These are phyloP conservation scores for Rhombomys opimus DNA, from an alignment of 2,113 vertebrate species.

Conservation along the genomic window DNA sequence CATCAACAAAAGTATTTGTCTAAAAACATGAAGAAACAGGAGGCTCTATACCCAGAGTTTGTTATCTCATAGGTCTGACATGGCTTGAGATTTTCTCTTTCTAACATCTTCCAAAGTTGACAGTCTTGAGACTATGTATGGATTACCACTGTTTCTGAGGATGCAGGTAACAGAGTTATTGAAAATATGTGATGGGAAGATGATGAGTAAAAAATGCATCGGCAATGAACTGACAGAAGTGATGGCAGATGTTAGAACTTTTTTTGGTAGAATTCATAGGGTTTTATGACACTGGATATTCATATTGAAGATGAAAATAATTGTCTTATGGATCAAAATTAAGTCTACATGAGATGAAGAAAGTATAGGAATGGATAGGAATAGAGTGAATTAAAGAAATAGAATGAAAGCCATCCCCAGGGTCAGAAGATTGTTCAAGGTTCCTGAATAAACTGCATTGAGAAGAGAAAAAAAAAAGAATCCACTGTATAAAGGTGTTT, in stretches of 20 bases:
- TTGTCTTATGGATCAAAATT: not conserved
- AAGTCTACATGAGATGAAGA: no score
- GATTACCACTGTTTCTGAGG: not conserved
- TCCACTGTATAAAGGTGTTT: not conserved
- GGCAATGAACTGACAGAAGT: not conserved
- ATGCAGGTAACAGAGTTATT: not conserved
- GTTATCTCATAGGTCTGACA: not conserved
- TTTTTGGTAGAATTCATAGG: not conserved
- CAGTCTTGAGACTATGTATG: no score
- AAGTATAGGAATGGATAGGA: accelerated
- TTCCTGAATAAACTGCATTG: no score
- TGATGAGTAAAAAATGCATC: not conserved
- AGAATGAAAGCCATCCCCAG: no score
- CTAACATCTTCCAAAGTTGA: not conserved
- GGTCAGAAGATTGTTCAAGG: no score
- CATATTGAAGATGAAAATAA: not conserved
- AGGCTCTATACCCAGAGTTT: not conserved
- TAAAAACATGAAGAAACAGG: not conserved
- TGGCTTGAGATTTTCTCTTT: not conserved
- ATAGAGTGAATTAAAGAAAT: accelerated
- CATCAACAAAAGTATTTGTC: not conserved
- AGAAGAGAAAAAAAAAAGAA: no score
- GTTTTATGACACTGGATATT: not conserved
- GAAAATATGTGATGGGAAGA: not conserved
- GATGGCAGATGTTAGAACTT: not conserved